Percentiles rank a stretch among this genome's conserved stretches.
phyloP scores from a whole-genome alignment of 2,888 invertebrate genomes.

The Latrodectus elegans region DNA sequence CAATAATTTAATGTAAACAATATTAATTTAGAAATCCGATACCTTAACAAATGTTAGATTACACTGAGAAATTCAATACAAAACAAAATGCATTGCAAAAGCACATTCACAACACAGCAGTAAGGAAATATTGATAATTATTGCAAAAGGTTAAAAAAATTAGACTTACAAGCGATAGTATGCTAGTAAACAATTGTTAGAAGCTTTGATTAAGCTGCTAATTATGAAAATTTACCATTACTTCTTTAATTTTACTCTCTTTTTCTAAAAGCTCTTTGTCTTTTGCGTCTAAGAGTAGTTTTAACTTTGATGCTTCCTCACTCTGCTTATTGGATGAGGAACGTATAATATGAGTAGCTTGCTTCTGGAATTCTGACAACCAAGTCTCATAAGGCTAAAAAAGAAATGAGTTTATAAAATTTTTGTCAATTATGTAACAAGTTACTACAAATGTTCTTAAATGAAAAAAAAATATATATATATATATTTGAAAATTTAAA shows the following conservation, averaged over 20 bases:
- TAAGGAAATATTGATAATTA: too few relatives aligned
- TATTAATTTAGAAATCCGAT: not conserved
- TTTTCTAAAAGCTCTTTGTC: constrained; percentile 55
- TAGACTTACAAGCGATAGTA: not conserved
- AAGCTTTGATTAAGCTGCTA: not conserved
- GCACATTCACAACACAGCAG: not conserved
- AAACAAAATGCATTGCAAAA: not conserved
- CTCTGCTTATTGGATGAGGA: constrained; percentile 4
- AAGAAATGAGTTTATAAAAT: not conserved
- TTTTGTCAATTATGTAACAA: too few relatives aligned
- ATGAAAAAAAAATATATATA: too few relatives aligned
- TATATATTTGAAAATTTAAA: too few relatives aligned
- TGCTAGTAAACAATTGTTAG: not conserved
- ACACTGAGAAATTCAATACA: not conserved
- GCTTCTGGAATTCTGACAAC: constrained; percentile 54
- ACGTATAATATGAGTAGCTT: constrained; percentile 26
- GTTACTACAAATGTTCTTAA: too few relatives aligned
- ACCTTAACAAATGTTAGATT: not conserved
- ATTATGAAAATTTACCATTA: not conserved
- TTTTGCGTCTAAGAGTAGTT: constrained; percentile 69
- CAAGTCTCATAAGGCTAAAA: constrained; percentile 45
- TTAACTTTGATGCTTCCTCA: constrained; percentile 14
- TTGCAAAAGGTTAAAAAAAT: too few relatives aligned
- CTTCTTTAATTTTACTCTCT: constrained; percentile 67
- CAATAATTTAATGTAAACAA: not conserved